Base-by-base conservation (phyloP, 2,797 vertebrate genomes). In the Lycodopsis pacificus region DNA sequence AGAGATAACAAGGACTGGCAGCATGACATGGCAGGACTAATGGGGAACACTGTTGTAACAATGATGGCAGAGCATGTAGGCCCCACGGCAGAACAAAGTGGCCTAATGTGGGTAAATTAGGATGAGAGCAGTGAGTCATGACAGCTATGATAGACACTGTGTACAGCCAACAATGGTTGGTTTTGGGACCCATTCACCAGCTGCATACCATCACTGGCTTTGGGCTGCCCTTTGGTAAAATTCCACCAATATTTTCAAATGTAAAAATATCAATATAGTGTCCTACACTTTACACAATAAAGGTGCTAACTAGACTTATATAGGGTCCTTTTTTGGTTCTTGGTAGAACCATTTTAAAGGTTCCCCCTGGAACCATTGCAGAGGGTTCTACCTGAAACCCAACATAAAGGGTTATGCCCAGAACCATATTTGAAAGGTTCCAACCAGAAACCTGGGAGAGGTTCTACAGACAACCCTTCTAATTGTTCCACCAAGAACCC, bases 1-100 rank as follows among this genome's bases (percentile, higher is more conserved):
- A 71, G 58, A 76, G 72, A 86, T 84, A 81, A 85, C 62, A 59
- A 49, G 54, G 38, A 70, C 46, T 73, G 74, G 68, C 76, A 80
- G 71, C 46, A 22, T 69, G 69, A 70, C 70, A 68, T 3, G 57
- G 32, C 65, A 76, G 59, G 46, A 72, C 44, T 9, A 77, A 64
- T 54, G 61, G 77, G 42, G 75, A 65, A 49, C 66, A 53, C 65
- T 66, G 64, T 40, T 42, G 53, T 64, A 54, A 68, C 62, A 73
- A 84, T 36, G 62, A 65, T 61, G 77, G 40, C 14, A 71, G 79
- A 66, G 54, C 49, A 48, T 70, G 68, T 57, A 53, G n/a, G 40
- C 49, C 34, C 49, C 27, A 44, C 4, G 10, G 61, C 46, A 48
- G 61, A 80, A 72, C 58, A 71, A 65, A 44, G 19, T 8, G 25